These are phyloP conservation scores for Diploscapter pachys DNA, from an alignment of 1,140 invertebrate genomes.

Conservation along the genomic window DNA sequence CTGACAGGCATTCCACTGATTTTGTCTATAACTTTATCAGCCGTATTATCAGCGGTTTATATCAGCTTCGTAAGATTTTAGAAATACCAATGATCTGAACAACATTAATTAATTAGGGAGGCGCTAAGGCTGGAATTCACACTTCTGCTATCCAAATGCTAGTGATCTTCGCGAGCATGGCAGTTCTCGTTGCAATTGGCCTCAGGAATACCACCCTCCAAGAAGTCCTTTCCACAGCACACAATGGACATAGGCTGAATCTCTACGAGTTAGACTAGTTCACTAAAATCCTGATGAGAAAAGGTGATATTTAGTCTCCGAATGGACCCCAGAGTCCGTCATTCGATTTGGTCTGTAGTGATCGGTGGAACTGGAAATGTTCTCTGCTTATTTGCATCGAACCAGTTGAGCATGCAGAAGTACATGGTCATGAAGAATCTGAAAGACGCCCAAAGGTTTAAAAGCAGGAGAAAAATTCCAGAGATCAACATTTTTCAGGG, in stretches of 20 bases:
- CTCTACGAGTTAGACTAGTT: conserved; percentile 30
- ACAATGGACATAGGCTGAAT: conserved; percentile 13
- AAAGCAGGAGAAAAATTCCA: not conserved
- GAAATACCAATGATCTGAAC: conserved; percentile 1
- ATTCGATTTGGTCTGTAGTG: conserved; percentile 39
- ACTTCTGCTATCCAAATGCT: conserved; percentile 50
- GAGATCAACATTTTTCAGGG: conserved; percentile 24
- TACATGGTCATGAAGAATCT: conserved; percentile 43
- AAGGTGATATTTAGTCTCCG: conserved; percentile 43
- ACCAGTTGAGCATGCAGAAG: conserved; percentile 44
- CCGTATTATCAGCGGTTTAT: conserved; percentile 43
- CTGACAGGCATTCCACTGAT: conserved; percentile 34
- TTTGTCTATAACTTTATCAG: conserved; percentile 41
- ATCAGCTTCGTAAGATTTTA: conserved; percentile 37
- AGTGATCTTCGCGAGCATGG: conserved; percentile 41
- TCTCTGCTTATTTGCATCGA: conserved; percentile 43
- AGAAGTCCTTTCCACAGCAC: conserved; percentile 18
- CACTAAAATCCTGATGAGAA: not conserved
- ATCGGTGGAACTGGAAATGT: conserved; percentile 44
- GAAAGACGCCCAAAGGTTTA: conserved; percentile 43
- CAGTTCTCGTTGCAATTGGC: conserved; percentile 35
- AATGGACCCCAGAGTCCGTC: conserved; percentile 44
- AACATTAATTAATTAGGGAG: conserved; percentile 38
- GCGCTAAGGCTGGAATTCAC: conserved; percentile 47
- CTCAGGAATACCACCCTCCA: conserved; percentile 22